Conservation (phyloP, 2,888 invertebrate species). For the Harpagoxenus sublaevis region DNA sequence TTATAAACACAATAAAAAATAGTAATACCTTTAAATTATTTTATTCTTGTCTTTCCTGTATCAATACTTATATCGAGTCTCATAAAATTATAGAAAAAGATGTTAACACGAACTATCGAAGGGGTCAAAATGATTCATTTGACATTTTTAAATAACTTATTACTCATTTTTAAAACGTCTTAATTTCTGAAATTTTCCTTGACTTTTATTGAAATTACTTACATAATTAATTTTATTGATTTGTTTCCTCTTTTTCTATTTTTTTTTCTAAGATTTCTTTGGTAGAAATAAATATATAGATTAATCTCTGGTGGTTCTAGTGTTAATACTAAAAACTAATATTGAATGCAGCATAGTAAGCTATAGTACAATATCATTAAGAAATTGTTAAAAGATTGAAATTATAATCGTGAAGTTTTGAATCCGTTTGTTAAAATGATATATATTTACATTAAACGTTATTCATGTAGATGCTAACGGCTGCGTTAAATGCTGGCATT, state of each 20-base stretch:
- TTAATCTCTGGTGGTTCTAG: too few relatives aligned
- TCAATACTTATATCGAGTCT: background rate
- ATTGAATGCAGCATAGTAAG: background rate
- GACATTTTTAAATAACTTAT: too few relatives aligned
- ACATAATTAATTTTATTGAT: too few relatives aligned
- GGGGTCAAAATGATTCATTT: too few relatives aligned
- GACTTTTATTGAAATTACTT: too few relatives aligned
- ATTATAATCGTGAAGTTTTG: conserved; percentile 6
- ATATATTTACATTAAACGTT: background rate
- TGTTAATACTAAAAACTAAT: background rate
- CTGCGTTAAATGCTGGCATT: conserved; percentile 91
- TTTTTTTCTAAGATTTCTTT: too few relatives aligned
- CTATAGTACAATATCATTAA: background rate
- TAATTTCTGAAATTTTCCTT: too few relatives aligned
- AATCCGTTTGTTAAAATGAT: background rate
- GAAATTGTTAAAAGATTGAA: conserved; percentile 5
- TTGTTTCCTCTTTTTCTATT: too few relatives aligned
- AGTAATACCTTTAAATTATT: background rate
- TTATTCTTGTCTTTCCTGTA: background rate
- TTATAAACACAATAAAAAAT: background rate
- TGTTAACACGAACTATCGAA: background rate
- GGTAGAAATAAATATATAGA: too few relatives aligned
- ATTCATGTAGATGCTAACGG: conserved; percentile 88
- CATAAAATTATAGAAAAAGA: background rate
- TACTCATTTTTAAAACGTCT: too few relatives aligned